Evolutionary conservation across 2,113 vertebrate genomes (phyloP).

Genomic region (Lophochroa leadbeateri): DNA sequence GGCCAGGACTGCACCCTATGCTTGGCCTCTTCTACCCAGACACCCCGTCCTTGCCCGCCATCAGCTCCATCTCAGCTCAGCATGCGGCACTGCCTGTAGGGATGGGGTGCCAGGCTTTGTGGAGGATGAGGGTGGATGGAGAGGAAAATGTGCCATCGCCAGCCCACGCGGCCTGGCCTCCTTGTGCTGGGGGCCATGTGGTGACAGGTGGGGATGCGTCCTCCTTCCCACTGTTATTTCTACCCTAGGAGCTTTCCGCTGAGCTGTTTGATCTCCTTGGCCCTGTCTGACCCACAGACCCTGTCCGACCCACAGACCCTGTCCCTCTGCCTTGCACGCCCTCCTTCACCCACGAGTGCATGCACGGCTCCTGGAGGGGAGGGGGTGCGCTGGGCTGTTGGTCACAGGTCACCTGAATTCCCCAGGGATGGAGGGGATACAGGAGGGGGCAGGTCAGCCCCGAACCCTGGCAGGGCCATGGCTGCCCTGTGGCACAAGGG

Average conservation of each 20-base stretch:
- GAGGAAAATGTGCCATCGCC: background rate
- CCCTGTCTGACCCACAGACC: background rate
- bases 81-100: slow-evolving; percentile 67
- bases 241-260: background rate
- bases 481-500: background rate
- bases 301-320: background rate
- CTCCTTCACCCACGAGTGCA: background rate
- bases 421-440: background rate
- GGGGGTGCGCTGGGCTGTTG: background rate
- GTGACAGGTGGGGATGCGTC: background rate
- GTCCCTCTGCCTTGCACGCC: background rate
- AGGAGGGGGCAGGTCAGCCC: background rate
- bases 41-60: background rate
- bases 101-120: background rate
- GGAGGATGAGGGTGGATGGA: background rate
- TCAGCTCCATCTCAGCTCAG: slow-evolving; percentile 62
- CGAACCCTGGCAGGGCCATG: fast-evolving
- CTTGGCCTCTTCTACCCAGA: background rate
- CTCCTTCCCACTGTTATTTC: background rate
- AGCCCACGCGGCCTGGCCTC: background rate
- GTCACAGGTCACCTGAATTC: background rate
- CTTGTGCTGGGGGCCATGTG: background rate
- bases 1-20: background rate
- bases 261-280: background rate
- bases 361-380: background rate